phyloP scores from a whole-genome alignment of 2,888 invertebrate species.

The Hyposoter dolosus region DNA sequence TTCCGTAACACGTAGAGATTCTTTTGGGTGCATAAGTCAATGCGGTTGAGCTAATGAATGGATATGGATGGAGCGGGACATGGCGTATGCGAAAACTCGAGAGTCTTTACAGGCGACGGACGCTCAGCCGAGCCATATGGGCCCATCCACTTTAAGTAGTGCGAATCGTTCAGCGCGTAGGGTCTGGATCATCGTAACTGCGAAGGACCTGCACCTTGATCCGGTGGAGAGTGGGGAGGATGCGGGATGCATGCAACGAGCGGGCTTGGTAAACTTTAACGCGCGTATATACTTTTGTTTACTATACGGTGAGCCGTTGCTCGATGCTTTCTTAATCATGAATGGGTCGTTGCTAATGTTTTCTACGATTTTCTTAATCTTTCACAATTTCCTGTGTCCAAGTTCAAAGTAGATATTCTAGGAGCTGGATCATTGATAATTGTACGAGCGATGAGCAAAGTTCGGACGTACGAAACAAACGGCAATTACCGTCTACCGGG shows the following conservation, averaged over 20 bases:
- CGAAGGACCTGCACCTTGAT: too few relatives aligned
- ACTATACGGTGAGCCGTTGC: neutral
- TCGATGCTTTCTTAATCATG: neutral
- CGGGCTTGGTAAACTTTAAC: too few relatives aligned
- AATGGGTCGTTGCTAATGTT: neutral
- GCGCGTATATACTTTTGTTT: neutral
- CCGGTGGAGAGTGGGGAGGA: too few relatives aligned
- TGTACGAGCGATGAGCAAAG: neutral
- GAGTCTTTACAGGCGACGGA: too few relatives aligned
- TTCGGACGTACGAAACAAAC: neutral
- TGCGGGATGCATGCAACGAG: too few relatives aligned
- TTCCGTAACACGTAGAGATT: neutral
- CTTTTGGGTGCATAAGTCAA: neutral
- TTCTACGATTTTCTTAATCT: too few relatives aligned
- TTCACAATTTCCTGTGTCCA: neutral
- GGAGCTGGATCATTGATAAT: conserved; percentile 9
- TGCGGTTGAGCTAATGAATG: neutral
- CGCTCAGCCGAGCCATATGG: too few relatives aligned
- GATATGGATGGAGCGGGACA: neutral
- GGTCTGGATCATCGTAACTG: too few relatives aligned
- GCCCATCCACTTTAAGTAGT: neutral
- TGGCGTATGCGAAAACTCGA: neutral
- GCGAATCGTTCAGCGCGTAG: neutral
- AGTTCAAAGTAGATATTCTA: neutral
- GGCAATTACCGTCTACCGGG: neutral